Evolutionary conservation across 2,113 vertebrate genomes (phyloP).

Genomic region (Hemiscyllium ocellatum): DNA sequence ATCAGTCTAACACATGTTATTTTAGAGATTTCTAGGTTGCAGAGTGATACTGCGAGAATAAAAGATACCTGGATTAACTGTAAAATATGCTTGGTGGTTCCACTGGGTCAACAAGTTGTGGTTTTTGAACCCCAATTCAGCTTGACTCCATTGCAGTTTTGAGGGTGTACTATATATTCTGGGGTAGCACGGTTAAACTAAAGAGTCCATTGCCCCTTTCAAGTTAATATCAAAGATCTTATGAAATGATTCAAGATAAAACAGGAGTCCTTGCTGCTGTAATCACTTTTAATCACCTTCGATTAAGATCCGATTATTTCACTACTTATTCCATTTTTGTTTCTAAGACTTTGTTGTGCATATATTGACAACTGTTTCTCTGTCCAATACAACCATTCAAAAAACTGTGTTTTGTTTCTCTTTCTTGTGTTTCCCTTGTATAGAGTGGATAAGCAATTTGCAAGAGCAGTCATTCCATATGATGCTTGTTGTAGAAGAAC

Average conservation of each 20-base stretch:
- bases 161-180: background rate
- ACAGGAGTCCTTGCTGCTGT: background rate
- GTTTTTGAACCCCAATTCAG: background rate
- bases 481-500: background rate
- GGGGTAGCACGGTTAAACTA: background rate
- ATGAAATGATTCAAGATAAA: background rate
- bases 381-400: background rate
- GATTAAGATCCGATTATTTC: background rate
- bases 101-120: background rate
- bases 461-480: background rate
- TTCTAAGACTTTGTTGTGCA: background rate
- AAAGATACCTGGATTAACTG: background rate
- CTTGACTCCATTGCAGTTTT: background rate
- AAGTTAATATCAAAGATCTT: background rate
- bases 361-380: background rate
- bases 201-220: background rate
- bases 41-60: background rate
- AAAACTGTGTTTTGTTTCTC: background rate
- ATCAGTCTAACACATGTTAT: background rate
- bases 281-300: background rate
- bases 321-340: background rate
- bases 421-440: background rate
- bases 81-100: background rate
- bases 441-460: constrained; percentile 16
- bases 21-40: background rate